phyloP scores from a whole-genome alignment of 1,140 invertebrate genomes.

The Drosophila baimaii region DNA sequence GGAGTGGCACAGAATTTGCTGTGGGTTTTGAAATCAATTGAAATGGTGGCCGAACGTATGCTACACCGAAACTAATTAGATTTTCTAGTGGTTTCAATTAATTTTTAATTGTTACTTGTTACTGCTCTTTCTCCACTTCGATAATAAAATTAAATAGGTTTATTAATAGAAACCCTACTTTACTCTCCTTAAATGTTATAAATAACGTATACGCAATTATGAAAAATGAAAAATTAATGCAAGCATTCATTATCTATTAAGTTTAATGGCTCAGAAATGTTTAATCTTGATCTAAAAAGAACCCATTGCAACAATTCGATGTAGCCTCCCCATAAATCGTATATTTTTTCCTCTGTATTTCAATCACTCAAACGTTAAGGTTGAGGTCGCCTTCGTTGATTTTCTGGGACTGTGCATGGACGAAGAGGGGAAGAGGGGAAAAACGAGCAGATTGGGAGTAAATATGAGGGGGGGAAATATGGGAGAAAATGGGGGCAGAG shows the following conservation, averaged over 20 bases:
- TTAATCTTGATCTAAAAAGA: not conserved
- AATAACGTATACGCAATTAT: no score
- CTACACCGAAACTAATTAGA: no score
- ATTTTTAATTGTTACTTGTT: no score
- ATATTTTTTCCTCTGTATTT: not conserved
- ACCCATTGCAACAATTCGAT: not conserved
- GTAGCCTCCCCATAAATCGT: not conserved
- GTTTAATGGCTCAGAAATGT: not conserved
- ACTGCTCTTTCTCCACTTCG: no score
- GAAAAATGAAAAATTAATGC: no score
- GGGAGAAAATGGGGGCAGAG: not conserved
- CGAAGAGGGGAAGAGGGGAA: not conserved
- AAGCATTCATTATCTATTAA: accelerated
- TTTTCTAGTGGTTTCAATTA: no score
- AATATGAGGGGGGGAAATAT: constrained; percentile 1
- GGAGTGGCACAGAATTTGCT: not conserved
- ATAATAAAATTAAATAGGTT: no score
- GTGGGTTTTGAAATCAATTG: not conserved
- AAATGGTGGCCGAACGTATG: not conserved
- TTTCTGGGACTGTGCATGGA: constrained; percentile 5
- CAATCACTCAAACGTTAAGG: constrained; percentile 20
- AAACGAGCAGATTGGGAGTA: not conserved
- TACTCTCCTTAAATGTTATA: no score
- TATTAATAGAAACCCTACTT: no score
- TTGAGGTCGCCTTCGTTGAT: constrained; percentile 29